Evolutionary conservation across 2,797 vertebrate species (phyloP).

Genomic region (Paedocypris micromegethes): DNA sequence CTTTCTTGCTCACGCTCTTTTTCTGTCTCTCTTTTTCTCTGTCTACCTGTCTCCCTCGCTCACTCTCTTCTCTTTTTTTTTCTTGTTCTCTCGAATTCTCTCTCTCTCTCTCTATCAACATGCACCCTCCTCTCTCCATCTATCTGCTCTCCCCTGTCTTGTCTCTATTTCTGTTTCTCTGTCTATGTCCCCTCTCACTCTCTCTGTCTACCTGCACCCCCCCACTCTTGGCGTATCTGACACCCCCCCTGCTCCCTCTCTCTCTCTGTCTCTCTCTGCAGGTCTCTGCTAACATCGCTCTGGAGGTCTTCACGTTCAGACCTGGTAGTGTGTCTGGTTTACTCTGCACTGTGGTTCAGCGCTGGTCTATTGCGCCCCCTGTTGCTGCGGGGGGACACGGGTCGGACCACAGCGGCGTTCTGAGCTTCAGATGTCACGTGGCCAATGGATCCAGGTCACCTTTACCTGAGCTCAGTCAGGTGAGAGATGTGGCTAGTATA

Average conservation of each 20-base stretch:
- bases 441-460: constrained; percentile 72
- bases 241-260: not conserved
- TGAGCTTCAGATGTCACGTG: constrained; percentile 83
- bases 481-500: constrained; percentile 52
- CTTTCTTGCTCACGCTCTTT: not conserved
- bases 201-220: too few relatives aligned
- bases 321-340: constrained; percentile 76
- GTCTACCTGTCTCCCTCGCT: not conserved
- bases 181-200: too few relatives aligned
- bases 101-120: too few relatives aligned
- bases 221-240: too few relatives aligned
- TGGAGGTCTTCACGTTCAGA: constrained; percentile 77
- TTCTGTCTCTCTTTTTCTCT: constrained; percentile 3
- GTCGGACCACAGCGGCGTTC: constrained; percentile 60
- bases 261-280: constrained; percentile 44
- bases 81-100: too few relatives aligned
- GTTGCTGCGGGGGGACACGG: constrained; percentile 47
- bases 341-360: constrained; percentile 77
- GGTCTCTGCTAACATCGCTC: constrained; percentile 80
- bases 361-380: constrained; percentile 43
- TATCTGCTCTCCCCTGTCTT: too few relatives aligned
- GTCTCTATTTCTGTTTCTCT: too few relatives aligned
- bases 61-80: not conserved
- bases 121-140: too few relatives aligned
- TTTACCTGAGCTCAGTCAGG: constrained; percentile 74